Conservation (phyloP, 1,140 invertebrate genomes). For the Drosophila tristis region DNA sequence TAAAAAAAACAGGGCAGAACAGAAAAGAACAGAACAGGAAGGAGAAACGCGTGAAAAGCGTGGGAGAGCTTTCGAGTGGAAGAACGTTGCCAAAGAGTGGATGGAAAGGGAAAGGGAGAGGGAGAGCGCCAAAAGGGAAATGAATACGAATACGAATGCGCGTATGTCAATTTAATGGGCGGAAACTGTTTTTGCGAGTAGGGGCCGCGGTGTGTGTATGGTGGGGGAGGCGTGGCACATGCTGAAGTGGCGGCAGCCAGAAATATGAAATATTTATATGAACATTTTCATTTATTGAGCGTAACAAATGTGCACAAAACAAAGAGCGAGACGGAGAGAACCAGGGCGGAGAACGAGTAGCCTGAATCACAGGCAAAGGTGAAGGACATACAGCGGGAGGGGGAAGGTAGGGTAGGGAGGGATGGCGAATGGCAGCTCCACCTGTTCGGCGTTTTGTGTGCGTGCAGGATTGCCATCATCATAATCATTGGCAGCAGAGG, state of each 20-base stretch:
- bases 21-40: background rate
- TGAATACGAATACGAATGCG: conserved; percentile 75
- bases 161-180: conserved; percentile 83
- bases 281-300: conserved; percentile 81
- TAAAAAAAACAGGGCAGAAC: conserved; percentile 15
- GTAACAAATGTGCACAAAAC: conserved; percentile 78
- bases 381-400: conserved; percentile 48
- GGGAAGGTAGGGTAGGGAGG: background rate
- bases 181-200: conserved; percentile 60
- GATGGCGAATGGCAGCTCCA: conserved; percentile 22
- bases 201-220: background rate
- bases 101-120: background rate
- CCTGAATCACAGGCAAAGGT: conserved; percentile 37
- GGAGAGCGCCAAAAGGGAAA: conserved; percentile 49
- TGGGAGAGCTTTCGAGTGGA: too few relatives aligned
- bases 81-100: background rate
- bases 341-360: background rate
- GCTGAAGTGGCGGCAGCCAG: conserved; percentile 19
- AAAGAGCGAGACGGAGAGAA: conserved; percentile 30
- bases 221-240: conserved; percentile 27
- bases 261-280: conserved; percentile 83
- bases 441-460: conserved; percentile 49
- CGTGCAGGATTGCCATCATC: conserved; percentile 78
- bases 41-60: conserved; percentile 14
- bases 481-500: conserved; percentile 59